phyloP scores from a whole-genome alignment of 2,797 vertebrate species.

The Hybognathus amarus region DNA sequence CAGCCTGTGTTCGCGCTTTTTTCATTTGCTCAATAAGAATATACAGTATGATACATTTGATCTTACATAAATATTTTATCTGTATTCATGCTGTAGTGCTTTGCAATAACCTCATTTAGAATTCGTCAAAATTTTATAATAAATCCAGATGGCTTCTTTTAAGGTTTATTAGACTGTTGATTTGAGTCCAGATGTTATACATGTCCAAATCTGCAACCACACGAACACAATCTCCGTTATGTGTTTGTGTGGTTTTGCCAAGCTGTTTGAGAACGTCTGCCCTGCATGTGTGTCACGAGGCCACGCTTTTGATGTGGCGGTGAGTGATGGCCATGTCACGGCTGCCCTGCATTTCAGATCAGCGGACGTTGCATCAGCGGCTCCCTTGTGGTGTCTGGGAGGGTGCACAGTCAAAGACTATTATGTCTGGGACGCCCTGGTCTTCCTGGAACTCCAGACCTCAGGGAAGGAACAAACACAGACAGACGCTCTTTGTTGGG shows the following conservation, averaged over 20 bases:
- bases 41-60: not conserved
- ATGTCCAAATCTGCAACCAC: not conserved
- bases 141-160: not conserved
- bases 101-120: not conserved
- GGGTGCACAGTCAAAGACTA: slow-evolving; percentile 79
- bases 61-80: slow-evolving; percentile 1
- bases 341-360: slow-evolving; percentile 76
- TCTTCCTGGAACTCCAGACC: slow-evolving; percentile 79
- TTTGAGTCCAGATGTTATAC: slow-evolving; percentile 39
- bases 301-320: slow-evolving; percentile 76
- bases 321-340: slow-evolving; percentile 72
- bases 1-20: slow-evolving; percentile 2
- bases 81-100: not conserved
- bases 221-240: not conserved
- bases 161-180: slow-evolving; percentile 26
- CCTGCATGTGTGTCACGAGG: slow-evolving; percentile 65
- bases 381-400: slow-evolving; percentile 80
- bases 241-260: slow-evolving; percentile 27
- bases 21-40: slow-evolving; percentile 9
- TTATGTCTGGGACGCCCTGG: slow-evolving; percentile 77
- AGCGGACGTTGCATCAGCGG: slow-evolving; percentile 78
- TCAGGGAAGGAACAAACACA: slow-evolving; percentile 79
- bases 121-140: not conserved
- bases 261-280: slow-evolving; percentile 33
- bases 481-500: slow-evolving; percentile 78